Evolutionary conservation across 1,140 invertebrate genomes (phyloP).

Genomic region (Dendroctonus ponderosae): DNA sequence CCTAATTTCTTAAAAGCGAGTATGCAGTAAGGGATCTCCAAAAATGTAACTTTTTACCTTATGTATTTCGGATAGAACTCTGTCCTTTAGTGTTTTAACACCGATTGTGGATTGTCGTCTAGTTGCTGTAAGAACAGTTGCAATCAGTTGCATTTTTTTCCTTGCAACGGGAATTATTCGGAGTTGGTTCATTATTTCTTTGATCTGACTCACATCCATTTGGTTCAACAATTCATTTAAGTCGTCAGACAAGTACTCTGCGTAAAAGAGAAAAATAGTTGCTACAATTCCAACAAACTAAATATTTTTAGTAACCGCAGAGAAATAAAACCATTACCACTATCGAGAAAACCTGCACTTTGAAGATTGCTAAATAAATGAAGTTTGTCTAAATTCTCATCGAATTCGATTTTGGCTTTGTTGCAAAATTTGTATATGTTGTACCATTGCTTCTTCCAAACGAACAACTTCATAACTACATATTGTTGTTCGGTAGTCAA

Average conservation of each 20-base stretch:
- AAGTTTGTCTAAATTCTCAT: conserved; percentile 14
- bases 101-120: conserved; percentile 1
- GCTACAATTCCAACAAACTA: too few relatives aligned
- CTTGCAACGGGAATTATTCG: not conserved
- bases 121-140: not conserved
- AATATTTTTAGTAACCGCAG: too few relatives aligned
- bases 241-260: too few relatives aligned
- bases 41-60: not conserved
- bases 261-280: too few relatives aligned
- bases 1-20: conserved; percentile 17
- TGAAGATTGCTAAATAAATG: conserved; percentile 9
- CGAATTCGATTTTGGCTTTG: conserved; percentile 16
- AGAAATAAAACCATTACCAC: too few relatives aligned
- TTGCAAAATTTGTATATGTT: conserved; percentile 30
- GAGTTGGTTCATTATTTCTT: conserved; percentile 6
- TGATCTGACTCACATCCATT: conserved; percentile 4
- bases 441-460: conserved; percentile 22
- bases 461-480: conserved; percentile 26
- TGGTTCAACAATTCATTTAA: not conserved
- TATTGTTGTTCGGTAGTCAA: conserved; percentile 15
- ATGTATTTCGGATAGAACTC: conserved; percentile 9
- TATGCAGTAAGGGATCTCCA: too few relatives aligned
- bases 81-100: conserved; percentile 2
- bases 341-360: too few relatives aligned
- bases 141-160: conserved; percentile 11